phyloP scores from a whole-genome alignment of 2,797 vertebrate genomes.

The Acrocephalus scirpaceus region DNA sequence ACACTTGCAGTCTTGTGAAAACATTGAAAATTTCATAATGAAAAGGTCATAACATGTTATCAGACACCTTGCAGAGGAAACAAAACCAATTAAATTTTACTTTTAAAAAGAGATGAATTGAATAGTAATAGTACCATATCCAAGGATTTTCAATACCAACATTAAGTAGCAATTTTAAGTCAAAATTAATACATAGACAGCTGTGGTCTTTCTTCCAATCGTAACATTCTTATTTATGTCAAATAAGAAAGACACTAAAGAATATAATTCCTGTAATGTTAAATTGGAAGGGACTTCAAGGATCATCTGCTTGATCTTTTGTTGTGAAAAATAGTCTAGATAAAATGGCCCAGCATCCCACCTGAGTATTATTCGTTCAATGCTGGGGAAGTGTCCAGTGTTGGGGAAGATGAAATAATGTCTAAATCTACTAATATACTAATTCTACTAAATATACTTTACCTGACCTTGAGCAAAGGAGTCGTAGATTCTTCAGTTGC shows the following conservation, averaged over 20 bases:
- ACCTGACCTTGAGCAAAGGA: neutral
- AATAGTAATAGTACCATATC: neutral
- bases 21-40: constrained; percentile 24
- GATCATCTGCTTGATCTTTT: neutral
- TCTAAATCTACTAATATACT: neutral
- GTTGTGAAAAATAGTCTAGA: neutral
- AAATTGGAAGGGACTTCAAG: neutral
- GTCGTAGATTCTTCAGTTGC: neutral
- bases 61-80: constrained; percentile 14
- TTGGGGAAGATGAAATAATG: neutral
- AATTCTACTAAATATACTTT: neutral
- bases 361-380: neutral
- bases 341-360: neutral
- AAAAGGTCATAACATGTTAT: constrained; percentile 54
- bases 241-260: neutral
- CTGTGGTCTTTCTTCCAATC: neutral
- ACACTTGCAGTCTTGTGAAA: constrained; percentile 13
- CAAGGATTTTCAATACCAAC: neutral
- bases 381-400: neutral
- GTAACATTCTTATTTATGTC: neutral
- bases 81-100: constrained; percentile 13
- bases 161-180: neutral
- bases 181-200: neutral
- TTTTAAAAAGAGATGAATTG: neutral
- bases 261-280: neutral